Conservation (phyloP, 2,797 vertebrate species). For the Mallotus villosus region DNA sequence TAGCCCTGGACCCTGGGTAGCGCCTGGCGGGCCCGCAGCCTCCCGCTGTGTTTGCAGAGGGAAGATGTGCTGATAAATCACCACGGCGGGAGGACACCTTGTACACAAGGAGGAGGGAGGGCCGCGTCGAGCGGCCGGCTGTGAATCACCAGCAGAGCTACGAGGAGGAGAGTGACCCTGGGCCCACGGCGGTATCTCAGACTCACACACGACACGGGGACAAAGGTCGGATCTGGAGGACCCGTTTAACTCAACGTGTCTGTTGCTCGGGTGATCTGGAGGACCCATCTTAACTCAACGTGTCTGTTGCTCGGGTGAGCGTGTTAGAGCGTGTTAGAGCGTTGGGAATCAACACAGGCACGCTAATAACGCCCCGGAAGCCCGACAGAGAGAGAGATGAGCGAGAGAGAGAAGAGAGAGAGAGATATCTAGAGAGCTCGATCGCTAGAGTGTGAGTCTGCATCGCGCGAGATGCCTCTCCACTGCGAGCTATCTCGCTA, state of each 20-base stretch:
- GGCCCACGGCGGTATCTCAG: conserved; percentile 60
- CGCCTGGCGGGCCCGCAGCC: conserved; percentile 60
- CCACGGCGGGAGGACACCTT: conserved; percentile 57
- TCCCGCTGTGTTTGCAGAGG: conserved; percentile 70
- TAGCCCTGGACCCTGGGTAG: conserved; percentile 66
- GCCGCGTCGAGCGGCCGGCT: conserved; percentile 39
- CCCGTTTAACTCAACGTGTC: conserved; percentile 46
- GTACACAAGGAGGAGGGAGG: conserved; percentile 62
- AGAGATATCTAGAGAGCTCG: too few relatives aligned
- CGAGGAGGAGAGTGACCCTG: conserved; percentile 48
- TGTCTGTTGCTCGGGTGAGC: conserved; percentile 45
- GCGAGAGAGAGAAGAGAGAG: too few relatives aligned
- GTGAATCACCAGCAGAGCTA: conserved; percentile 37
- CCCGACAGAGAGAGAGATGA: too few relatives aligned
- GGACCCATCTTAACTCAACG: conserved; percentile 41
- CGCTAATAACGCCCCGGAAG: conserved; percentile 57
- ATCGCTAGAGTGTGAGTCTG: too few relatives aligned
- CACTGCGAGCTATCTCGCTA: too few relatives aligned
- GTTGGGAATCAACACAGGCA: conserved; percentile 56
- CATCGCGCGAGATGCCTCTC: too few relatives aligned
- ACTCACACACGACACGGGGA: conserved; percentile 21
- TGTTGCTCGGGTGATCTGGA: conserved; percentile 40
- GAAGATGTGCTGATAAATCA: conserved; percentile 74
- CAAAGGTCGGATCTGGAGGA: conserved; percentile 43
- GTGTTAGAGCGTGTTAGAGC: conserved; percentile 39